These are phyloP conservation scores for Sus scrofa DNA, from an alignment of 2,113 vertebrate species.

Conservation along the genomic window DNA sequence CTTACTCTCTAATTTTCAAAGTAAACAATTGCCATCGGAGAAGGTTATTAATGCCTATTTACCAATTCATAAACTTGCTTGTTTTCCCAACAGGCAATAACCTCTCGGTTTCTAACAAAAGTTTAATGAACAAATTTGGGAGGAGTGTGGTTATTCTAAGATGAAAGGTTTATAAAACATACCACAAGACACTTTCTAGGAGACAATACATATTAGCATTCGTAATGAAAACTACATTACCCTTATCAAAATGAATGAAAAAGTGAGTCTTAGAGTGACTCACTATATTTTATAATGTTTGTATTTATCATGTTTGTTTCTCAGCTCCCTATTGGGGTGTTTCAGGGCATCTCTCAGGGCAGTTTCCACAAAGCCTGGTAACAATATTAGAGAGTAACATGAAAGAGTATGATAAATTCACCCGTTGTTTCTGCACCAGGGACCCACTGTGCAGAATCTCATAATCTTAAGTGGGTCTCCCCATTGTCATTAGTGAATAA, in stretches of 20 bases:
- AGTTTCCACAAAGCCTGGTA: conserved; percentile 25
- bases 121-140: conserved; percentile 73
- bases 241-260: conserved; percentile 77
- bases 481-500: conserved; percentile 51
- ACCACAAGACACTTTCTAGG: conserved; percentile 66
- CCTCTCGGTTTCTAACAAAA: conserved; percentile 65
- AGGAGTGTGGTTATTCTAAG: conserved; percentile 30
- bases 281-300: too few species aligned
- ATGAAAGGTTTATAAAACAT: conserved; percentile 69
- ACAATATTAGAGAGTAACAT: conserved; percentile 37
- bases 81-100: conserved; percentile 54
- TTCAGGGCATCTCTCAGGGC: not conserved
- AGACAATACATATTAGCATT: conserved; percentile 66
- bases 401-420: conserved; percentile 73
- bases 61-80: conserved; percentile 51
- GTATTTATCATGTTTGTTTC: conserved; percentile 74
- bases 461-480: conserved; percentile 37
- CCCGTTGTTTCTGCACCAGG: not conserved
- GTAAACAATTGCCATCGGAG: not conserved
- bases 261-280: conserved; percentile 44
- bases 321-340: conserved; percentile 32
- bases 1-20: conserved; percentile 39
- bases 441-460: conserved; percentile 24
- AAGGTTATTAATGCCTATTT: conserved; percentile 61
- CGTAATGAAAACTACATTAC: conserved; percentile 79